phyloP scores from a whole-genome alignment of 2,888 invertebrate genomes.

The Melieria crassipennis region DNA sequence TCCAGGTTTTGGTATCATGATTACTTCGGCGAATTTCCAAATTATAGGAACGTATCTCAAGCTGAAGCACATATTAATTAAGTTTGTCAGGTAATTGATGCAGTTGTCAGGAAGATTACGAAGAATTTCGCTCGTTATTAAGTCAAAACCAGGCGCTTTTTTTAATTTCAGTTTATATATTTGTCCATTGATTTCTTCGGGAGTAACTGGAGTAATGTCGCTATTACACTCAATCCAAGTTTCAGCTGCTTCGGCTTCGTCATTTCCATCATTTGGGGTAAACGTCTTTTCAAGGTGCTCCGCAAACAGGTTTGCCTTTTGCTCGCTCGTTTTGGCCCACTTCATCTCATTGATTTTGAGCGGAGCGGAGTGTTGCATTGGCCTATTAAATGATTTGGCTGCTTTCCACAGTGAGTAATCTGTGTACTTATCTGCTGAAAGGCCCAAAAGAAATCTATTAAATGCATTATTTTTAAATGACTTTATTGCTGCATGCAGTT shows the following conservation, averaged over 20 bases:
- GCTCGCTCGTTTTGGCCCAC: slow-evolving; percentile 8
- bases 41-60: too few relatives aligned
- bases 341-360: slow-evolving; percentile 1
- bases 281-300: slow-evolving; percentile 8
- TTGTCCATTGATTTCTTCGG: background rate
- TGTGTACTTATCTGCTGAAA: too few relatives aligned
- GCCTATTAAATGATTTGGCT: slow-evolving; percentile 7
- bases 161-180: background rate
- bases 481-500: too few relatives aligned
- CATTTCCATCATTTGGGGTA: background rate
- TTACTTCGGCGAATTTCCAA: too few relatives aligned
- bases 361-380: slow-evolving; percentile 10
- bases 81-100: background rate
- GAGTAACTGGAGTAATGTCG: background rate
- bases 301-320: slow-evolving; percentile 6
- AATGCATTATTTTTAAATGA: too few relatives aligned
- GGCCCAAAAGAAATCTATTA: too few relatives aligned
- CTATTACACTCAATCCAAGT: background rate
- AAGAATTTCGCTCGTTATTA: slow-evolving; percentile 5
- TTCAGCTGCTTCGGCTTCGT: background rate
- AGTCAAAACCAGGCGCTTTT: slow-evolving; percentile 1
- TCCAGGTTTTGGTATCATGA: too few relatives aligned
- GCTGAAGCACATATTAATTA: too few relatives aligned
- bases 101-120: slow-evolving; percentile 1
- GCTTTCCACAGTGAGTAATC: too few relatives aligned